Base-by-base conservation (phyloP, 2,888 invertebrate genomes). In the Epirrita christyi region DNA sequence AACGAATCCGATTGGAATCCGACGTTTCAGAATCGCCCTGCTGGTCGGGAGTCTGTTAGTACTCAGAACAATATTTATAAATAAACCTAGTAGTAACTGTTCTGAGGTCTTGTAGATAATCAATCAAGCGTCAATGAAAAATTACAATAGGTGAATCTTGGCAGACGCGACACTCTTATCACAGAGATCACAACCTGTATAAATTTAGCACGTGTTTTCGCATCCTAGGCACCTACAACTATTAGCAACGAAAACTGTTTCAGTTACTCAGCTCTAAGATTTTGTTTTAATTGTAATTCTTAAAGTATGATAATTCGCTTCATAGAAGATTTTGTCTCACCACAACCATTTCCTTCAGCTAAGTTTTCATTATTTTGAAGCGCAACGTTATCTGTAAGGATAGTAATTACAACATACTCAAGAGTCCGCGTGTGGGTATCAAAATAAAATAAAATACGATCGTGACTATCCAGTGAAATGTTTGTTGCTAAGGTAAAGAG, bases 111-210 rank as follows among this genome's bases (percentile, higher is more conserved):
- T 69, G 70, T 67, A 72, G 72, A 77, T 75, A n/a, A n/a, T n/a
- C n/a, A n/a, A 80, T 76, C 70, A n/a, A n/a, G 63, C 61, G 55
- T 61, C 54, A 59, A 55, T 75, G 74, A 76, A 72, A 77, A 75
- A 79, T 76, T 71, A 80, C 79, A 78, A 78, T 80, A 69, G 73
- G 65, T 64, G 71, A 71, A 72, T 78, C 68, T 81, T 83, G 82
- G 83, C 83, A 81, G 67, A 68, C 63, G 63, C 50, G 42, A 57
- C 59, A 60, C 60, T 72, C 66, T 75, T 75, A 77, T 77, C 80
- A 70, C 51, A 64, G 64, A 67, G 71, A 78, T 77, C 72, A 61
- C 64, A 63, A 52, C 59, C 61, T 67, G 64, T 63, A 68, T n/a
- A n/a, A n/a, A n/a, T 71, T 70, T 54, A 61, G 65, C 65, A 67